Base-by-base conservation (phyloP, 2,113 vertebrate species). In the Cnemophilus loriae region DNA sequence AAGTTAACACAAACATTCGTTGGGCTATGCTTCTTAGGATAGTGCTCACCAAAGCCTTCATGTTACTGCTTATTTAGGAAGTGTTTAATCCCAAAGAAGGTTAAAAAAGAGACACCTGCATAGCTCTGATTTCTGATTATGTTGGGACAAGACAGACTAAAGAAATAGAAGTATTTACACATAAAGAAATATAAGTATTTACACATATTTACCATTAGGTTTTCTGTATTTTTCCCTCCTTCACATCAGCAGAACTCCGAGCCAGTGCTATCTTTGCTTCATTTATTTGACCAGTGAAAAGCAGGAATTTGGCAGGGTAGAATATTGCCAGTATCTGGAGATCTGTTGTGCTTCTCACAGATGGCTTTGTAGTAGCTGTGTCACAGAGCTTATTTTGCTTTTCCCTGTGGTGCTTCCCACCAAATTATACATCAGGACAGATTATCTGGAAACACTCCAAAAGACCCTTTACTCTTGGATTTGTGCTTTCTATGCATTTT, bases 381-480 rank as follows among this genome's bases (percentile, higher is more conserved):
- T 59, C 59, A 13, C 35, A 80, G 67, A 92, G 73, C 41, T 81
- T 67, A 56, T 89, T 96, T 95, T 64, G 18, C 19, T 75, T 93
- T 95, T 92, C 86, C 41, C 47, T 86, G 46, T 93, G 57, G 47
- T 74, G 52, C 39, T 95, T 86, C 61, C 47, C 13, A 56, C 47
- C 67, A 47, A 92, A 59, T 75, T 39, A 55, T 80, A 33, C 35
- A 60, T 59, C 13, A 35, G 15, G 52, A 90, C 76, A 92, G 47
- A 78, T 81, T 89, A 87, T 67, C 19, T 88, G 83, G 83, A 93
- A 90, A 17, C 30, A 87, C 23, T 81, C 35, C 73, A 77, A 8
- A 88, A 80, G 24, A 32, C 30, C 9, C 32, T 95, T 95, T 80
- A 50, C 11, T 84, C 52, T 74, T 90, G 86, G 30, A 52, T 90